A percentile compares a stretch with the other conserved stretches of the same genome.
Evolutionary conservation across 2,113 vertebrate genomes (phyloP).

Genomic region (Phylloscopus trochiloides): DNA sequence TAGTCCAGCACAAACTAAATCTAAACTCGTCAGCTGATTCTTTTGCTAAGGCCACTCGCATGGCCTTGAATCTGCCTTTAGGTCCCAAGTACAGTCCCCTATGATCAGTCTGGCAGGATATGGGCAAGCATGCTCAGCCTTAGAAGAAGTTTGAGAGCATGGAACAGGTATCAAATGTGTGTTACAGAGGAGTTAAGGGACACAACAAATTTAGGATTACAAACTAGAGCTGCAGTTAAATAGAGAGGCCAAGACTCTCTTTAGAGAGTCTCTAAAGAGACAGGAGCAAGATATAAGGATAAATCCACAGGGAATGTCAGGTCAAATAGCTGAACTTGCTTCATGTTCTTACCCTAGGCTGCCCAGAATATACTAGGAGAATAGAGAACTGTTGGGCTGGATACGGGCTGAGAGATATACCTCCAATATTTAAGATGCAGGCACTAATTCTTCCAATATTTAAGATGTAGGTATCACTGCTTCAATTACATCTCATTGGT

Average conservation of each 20-base stretch:
- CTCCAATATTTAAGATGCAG: neutral
- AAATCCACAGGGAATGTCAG: neutral
- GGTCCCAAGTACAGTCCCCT: neutral
- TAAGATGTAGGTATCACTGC: neutral
- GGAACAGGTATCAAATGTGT: neutral
- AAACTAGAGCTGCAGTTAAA: neutral
- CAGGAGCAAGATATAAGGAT: neutral
- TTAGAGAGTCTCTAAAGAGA: neutral
- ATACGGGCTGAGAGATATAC: neutral
- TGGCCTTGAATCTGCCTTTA: neutral
- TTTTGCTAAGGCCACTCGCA: neutral
- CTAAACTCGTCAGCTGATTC: neutral
- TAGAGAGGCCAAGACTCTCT: neutral
- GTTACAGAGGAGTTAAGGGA: neutral
- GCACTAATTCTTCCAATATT: no score
- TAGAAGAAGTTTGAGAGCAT: neutral
- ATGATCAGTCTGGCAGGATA: neutral
- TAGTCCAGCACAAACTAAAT: neutral
- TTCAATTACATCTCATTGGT: neutral
- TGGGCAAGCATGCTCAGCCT: fast-evolving
- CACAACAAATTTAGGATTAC: neutral
- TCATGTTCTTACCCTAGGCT: neutral
- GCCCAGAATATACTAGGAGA: neutral
- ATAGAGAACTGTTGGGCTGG: neutral
- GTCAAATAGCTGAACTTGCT: neutral